These are phyloP conservation scores for Protula sp. DNA, from an alignment of 2,888 invertebrate species.

Conservation along the genomic window DNA sequence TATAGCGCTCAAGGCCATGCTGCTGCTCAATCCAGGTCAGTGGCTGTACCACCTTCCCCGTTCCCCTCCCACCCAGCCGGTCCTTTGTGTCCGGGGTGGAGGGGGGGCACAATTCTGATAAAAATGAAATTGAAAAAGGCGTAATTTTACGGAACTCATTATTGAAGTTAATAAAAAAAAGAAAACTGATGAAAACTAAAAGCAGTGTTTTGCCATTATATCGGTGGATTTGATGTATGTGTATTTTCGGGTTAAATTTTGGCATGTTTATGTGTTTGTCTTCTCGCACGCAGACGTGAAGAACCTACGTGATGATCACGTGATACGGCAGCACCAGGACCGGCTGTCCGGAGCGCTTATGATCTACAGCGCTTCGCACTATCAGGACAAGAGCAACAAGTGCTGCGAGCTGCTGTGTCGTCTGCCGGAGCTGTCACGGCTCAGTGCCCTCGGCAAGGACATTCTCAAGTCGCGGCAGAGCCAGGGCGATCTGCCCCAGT, in stretches of 20 bases:
- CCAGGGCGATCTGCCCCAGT: conserved; percentile 83
- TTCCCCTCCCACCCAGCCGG: too few species aligned
- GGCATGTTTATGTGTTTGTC: too few species aligned
- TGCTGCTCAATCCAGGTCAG: conserved; percentile 70
- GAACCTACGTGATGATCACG: conserved; percentile 86
- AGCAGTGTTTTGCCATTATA: too few species aligned
- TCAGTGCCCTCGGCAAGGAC: conserved; percentile 89
- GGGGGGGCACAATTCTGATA: too few species aligned
- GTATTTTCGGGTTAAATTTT: too few species aligned
- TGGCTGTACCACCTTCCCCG: too few species aligned
- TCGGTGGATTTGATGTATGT: too few species aligned
- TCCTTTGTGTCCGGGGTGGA: too few species aligned
- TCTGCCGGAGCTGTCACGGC: conserved; percentile 89
- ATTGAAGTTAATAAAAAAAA: too few species aligned
- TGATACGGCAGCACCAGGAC: conserved; percentile 88
- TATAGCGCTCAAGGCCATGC: conserved; percentile 91
- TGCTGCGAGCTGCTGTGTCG: conserved; percentile 87
- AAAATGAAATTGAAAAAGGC: too few species aligned
- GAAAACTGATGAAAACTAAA: too few species aligned
- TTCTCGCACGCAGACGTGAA: conserved; percentile 87
- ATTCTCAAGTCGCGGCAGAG: conserved; percentile 64
- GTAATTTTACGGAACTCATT: too few species aligned
- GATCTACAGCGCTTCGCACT: conserved; percentile 83
- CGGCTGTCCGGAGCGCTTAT: conserved; percentile 87
- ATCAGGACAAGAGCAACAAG: conserved; percentile 88